Conservation (phyloP, 2,113 vertebrate genomes). For the Pterocles burchelli region DNA sequence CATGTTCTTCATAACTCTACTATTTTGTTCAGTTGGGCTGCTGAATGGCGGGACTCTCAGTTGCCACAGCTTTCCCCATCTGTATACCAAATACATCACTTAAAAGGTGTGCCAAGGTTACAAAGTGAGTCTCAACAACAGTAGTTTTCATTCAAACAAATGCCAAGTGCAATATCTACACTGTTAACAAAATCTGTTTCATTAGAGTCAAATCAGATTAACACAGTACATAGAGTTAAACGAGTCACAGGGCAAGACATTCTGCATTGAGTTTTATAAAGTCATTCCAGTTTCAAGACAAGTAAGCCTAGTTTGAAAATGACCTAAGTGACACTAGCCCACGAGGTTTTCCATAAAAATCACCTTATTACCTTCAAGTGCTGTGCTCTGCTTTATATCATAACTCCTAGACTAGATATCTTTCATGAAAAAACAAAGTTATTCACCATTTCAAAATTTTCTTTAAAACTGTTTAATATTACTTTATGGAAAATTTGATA, state of each 20-base stretch:
- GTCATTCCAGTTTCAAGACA: neutral
- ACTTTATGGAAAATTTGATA: neutral
- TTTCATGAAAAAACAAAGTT: neutral
- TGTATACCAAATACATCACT: rapidly evolving
- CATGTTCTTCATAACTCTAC: rapidly evolving
- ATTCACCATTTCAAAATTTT: neutral
- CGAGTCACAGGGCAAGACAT: neutral
- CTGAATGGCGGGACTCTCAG: neutral
- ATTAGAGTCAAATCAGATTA: neutral
- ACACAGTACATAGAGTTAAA: neutral
- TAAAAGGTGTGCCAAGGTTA: neutral
- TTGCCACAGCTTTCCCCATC: neutral
- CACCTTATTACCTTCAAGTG: neutral
- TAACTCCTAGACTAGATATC: neutral
- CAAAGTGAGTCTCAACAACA: neutral
- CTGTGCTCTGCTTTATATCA: neutral
- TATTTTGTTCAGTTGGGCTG: neutral
- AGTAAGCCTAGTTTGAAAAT: neutral
- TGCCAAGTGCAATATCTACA: neutral
- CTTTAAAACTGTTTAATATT: neutral
- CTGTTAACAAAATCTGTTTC: neutral
- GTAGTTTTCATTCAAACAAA: neutral
- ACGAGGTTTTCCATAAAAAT: neutral
- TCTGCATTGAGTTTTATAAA: neutral
- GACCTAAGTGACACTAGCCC: neutral